Evolutionary conservation across 92 coral and sea anemone genomes (phyloP), one percentile per base, ranked within the genome.

Genomic region (Phenganax subtilis): DNA sequence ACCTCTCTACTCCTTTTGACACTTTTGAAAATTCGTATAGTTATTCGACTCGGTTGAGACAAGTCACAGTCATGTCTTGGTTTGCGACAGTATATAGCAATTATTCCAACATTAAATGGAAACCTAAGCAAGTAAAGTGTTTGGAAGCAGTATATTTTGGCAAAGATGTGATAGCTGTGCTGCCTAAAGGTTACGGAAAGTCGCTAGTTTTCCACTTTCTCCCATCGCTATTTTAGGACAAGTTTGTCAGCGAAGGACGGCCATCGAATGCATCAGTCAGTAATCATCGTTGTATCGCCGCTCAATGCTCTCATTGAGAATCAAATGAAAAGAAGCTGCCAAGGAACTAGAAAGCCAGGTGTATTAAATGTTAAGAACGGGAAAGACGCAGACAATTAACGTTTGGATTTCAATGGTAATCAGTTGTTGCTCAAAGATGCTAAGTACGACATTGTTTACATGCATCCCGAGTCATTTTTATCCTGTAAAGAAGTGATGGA

Each of bases 391-490:
- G 82, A 54, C 3, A 80, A 84, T 54, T 68, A 76, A 27, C 75
- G 51, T 55, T 71, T 75, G 9, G 81, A 87, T 72, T 62, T 44
- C 57, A 37, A 61, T 10, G 61, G 70, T 71, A 71, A 57, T 30
- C 53, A 76, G 1, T 68, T 44, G 51, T 54, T 44, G 52, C 86
- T 85, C n/a, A 88, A 81, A 72, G 86, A 76, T 4, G 86, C 81
- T 17, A 85, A 59, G 71, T 85, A 70, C 63, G 62, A 87, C 74
- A 30, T 87, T 9, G 67, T 80, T 8, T 87, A 72, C 59, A 80
- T 86, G 17, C 90, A 87, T 57, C 87, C 87, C 16, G 87, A 87
- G 73, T 85, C 90, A 8, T 72, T 80, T 68, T 27, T 80, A 54
- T 87, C 85, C 8, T 84, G 84, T 25, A 66, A 84, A 80, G 54